A percentile compares a stretch with the other conserved stretches of the same genome.
Conservation (phyloP, 53 echinoderm and acorn worm species). For the Antedon mediterranea region DNA sequence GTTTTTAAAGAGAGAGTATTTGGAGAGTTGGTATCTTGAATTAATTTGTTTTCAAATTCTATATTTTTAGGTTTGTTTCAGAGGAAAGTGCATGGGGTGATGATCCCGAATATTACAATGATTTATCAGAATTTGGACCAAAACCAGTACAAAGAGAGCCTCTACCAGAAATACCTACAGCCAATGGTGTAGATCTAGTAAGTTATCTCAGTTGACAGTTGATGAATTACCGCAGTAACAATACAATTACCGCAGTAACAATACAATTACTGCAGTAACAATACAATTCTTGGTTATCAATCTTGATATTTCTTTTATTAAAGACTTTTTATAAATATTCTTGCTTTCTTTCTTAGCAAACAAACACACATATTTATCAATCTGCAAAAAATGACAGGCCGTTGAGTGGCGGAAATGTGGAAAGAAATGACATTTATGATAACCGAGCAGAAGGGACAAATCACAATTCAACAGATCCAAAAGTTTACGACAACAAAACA, state of each 20-base stretch:
- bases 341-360: background rate
- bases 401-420: background rate
- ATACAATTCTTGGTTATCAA: too few relatives aligned
- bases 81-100: slow-evolving; percentile 90
- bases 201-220: too few relatives aligned
- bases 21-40: too few relatives aligned
- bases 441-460: slow-evolving; percentile 14
- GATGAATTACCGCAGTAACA: too few relatives aligned
- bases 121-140: slow-evolving; percentile 28
- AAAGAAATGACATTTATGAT: slow-evolving; percentile 12
- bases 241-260: too few relatives aligned
- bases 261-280: too few relatives aligned
- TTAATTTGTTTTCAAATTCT: background rate
- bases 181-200: background rate
- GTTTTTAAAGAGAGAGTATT: too few relatives aligned
- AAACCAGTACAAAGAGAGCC: background rate
- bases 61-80: background rate
- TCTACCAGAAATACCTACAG: background rate
- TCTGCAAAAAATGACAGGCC: slow-evolving; percentile 14
- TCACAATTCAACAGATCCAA: background rate
- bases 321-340: too few relatives aligned
- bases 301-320: too few relatives aligned
- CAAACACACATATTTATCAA: slow-evolving; percentile 3
- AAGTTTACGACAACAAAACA: slow-evolving; percentile 14
- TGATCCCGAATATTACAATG: slow-evolving; percentile 97